Percentiles rank a stretch among this genome's conserved stretches.
Conservation (phyloP, 2,113 vertebrate species). For the Onychostoma macrolepis region DNA sequence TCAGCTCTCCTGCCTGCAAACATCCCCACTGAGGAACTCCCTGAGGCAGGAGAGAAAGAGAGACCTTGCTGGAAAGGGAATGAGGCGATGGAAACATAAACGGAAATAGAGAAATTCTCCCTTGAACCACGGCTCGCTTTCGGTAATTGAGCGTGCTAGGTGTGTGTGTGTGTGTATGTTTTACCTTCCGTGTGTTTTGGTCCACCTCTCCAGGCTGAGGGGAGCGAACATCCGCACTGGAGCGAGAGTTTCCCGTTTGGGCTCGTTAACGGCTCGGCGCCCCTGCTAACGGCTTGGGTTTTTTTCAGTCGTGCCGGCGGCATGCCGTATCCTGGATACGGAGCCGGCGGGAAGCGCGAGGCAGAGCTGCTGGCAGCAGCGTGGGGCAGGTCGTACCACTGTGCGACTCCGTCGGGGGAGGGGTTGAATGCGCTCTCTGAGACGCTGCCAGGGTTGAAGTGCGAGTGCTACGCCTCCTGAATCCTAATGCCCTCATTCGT, state of each 20-base stretch:
- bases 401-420: slow-evolving; percentile 10
- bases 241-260: slow-evolving; percentile 55
- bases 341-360: slow-evolving; percentile 69
- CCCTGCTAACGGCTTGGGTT: slow-evolving; percentile 63
- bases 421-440: slow-evolving; percentile 32
- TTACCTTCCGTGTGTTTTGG: slow-evolving; percentile 51
- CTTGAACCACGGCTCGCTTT: slow-evolving; percentile 13
- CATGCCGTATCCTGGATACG: slow-evolving; percentile 86
- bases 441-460: slow-evolving; percentile 42
- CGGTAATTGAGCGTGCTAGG: slow-evolving; percentile 15
- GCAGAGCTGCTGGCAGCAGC: slow-evolving; percentile 53
- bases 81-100: slow-evolving; percentile 34
- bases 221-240: slow-evolving; percentile 17
- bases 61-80: slow-evolving; percentile 24
- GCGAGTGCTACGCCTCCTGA: slow-evolving; percentile 47
- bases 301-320: slow-evolving; percentile 73
- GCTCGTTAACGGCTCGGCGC: slow-evolving; percentile 73
- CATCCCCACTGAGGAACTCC: slow-evolving; percentile 42
- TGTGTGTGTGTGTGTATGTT: slow-evolving; percentile 1
- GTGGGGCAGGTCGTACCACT: slow-evolving; percentile 30
- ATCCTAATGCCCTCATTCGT: slow-evolving; percentile 53
- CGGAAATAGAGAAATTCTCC: slow-evolving; percentile 30
- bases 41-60: slow-evolving; percentile 28
- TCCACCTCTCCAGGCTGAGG: slow-evolving; percentile 17
- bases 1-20: slow-evolving; percentile 48